Evolutionary conservation across 2,888 invertebrate genomes (phyloP).

Genomic region (Caenorhabditis sp.): DNA sequence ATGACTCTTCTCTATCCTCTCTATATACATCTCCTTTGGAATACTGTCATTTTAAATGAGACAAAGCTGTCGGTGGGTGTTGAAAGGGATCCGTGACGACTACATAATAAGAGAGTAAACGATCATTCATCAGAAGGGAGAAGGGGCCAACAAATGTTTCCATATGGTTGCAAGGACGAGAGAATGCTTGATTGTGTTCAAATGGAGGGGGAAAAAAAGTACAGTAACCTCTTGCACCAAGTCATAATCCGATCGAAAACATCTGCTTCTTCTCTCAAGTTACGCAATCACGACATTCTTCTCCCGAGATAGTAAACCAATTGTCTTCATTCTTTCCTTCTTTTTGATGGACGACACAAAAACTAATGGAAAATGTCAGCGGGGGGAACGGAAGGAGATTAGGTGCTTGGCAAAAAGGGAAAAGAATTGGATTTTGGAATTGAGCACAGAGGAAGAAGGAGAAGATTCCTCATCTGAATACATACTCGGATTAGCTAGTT

Average conservation of each 20-base stretch:
- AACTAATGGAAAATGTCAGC: constrained; percentile 34
- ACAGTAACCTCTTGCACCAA: not conserved
- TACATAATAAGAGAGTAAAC: constrained; percentile 41
- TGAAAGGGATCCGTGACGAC: constrained; percentile 44
- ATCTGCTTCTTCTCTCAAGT: constrained; percentile 45
- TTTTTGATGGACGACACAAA: constrained; percentile 40
- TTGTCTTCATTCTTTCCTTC: constrained; percentile 4
- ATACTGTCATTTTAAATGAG: constrained; percentile 58
- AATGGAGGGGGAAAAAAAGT: not conserved
- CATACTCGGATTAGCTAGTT: constrained; percentile 48
- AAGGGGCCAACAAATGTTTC: constrained; percentile 55
- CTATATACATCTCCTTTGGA: constrained; percentile 5
- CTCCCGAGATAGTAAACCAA: constrained; percentile 14
- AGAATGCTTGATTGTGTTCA: constrained; percentile 13
- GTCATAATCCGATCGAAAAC: constrained; percentile 51
- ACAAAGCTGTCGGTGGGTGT: constrained; percentile 22
- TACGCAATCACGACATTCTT: constrained; percentile 40
- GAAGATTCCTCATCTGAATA: not conserved
- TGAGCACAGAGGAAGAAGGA: constrained; percentile 3
- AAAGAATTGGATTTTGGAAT: constrained; percentile 54
- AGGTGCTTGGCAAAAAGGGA: constrained; percentile 19
- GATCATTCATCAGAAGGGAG: constrained; percentile 43
- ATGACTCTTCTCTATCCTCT: constrained; percentile 2
- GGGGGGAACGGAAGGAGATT: constrained; percentile 26
- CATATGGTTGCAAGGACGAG: constrained; percentile 56